phyloP scores from a whole-genome alignment of 2,888 invertebrate genomes.

The Gastracanthus pulcherrimus region DNA sequence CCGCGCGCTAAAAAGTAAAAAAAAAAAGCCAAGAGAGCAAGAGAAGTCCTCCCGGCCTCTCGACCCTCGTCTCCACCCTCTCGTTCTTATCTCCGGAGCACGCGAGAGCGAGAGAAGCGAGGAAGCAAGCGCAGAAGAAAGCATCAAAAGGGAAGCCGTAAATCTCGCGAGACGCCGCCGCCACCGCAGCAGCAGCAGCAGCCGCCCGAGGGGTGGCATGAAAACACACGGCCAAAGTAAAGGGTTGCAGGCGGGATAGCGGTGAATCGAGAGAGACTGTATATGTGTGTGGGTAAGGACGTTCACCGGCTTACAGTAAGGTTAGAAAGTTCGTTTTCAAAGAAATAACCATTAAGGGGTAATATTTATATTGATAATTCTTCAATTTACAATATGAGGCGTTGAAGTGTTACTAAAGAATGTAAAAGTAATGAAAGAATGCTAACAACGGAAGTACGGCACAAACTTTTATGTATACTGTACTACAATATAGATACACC shows the following conservation, averaged over 20 bases:
- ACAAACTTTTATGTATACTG: too few relatives aligned
- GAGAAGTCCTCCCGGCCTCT: neutral
- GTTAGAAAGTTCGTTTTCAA: too few relatives aligned
- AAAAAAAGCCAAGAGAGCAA: neutral
- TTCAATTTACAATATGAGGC: too few relatives aligned
- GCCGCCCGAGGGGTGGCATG: neutral
- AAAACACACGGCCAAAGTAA: neutral
- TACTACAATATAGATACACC: too few relatives aligned
- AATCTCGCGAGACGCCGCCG: constrained; percentile 51
- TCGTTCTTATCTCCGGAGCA: constrained; percentile 38
- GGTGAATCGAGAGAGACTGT: too few relatives aligned
- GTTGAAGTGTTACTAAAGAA: too few relatives aligned
- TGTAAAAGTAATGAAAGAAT: too few relatives aligned
- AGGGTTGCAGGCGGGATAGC: neutral
- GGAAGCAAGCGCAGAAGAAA: constrained; percentile 30
- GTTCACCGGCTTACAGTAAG: too few relatives aligned
- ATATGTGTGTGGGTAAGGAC: too few relatives aligned
- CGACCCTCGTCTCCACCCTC: neutral
- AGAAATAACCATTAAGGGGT: too few relatives aligned
- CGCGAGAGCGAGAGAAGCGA: neutral
- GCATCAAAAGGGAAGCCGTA: constrained; percentile 52
- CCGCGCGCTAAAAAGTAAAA: neutral
- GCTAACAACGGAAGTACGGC: too few relatives aligned
- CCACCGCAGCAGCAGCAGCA: neutral
- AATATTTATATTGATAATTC: too few relatives aligned